Percentiles rank a stretch among this genome's conserved stretches.
These are phyloP conservation scores for Phalloptychus januarius DNA, from an alignment of 2,797 vertebrate genomes.

Conservation along the genomic window DNA sequence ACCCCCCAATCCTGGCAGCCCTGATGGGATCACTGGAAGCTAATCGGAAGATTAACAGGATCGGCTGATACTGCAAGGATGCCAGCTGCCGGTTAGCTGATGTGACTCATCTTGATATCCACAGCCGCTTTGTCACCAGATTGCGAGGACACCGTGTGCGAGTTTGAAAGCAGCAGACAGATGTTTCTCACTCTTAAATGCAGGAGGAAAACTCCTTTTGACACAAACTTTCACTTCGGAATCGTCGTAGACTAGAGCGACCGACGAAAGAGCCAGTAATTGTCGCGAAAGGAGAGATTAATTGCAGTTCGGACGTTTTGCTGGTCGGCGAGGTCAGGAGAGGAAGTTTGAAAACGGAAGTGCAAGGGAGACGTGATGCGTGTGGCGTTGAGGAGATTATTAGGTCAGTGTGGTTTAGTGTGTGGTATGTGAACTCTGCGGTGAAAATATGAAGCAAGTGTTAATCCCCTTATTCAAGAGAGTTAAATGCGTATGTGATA, in stretches of 20 bases:
- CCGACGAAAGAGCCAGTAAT: not conserved
- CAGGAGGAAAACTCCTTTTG: conserved; percentile 24
- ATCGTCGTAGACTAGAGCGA: not conserved
- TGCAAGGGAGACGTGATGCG: conserved; percentile 4
- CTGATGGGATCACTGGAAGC: conserved; percentile 79
- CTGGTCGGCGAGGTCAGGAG: conserved; percentile 4
- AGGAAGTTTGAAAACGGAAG: conserved; percentile 3
- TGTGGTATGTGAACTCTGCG: conserved; percentile 27
- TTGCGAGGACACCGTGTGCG: conserved; percentile 36
- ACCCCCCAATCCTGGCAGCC: conserved; percentile 76
- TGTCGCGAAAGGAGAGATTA: not conserved
- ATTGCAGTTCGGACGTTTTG: conserved; percentile 3
- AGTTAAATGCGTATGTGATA: conserved; percentile 54
- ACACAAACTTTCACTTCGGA: conserved; percentile 22
- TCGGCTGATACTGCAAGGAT: conserved; percentile 75
- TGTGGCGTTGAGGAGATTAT: conserved; percentile 33
- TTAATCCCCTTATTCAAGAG: conserved; percentile 60
- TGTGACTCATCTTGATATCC: conserved; percentile 75
- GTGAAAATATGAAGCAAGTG: conserved; percentile 43
- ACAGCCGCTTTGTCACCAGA: conserved; percentile 43
- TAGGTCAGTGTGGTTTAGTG: conserved; percentile 39
- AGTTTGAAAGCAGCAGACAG: conserved; percentile 48
- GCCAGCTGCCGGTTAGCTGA: conserved; percentile 73
- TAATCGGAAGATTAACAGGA: conserved; percentile 78
- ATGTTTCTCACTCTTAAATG: conserved; percentile 50